A percentile compares a stretch with the other conserved stretches of the same genome.
Evolutionary conservation across 2,797 vertebrate genomes (phyloP).

Genomic region (Mycteria americana): DNA sequence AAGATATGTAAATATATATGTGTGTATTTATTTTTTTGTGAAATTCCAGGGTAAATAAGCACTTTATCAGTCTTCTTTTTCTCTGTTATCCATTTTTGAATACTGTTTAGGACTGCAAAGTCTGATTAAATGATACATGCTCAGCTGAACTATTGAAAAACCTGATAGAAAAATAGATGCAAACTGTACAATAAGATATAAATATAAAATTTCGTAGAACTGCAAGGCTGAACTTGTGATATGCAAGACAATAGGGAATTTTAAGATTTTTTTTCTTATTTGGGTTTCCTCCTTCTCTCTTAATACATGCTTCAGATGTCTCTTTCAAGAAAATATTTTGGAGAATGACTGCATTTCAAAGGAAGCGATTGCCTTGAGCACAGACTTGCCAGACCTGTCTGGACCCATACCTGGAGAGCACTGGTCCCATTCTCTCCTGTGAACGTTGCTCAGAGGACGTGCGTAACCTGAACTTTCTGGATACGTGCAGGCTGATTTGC

Average conservation of each 20-base stretch:
- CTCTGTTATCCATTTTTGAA: not conserved
- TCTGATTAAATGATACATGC: not conserved
- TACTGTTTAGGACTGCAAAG: not conserved
- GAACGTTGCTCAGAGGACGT: not conserved
- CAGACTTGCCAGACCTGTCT: conserved; percentile 35
- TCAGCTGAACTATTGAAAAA: not conserved
- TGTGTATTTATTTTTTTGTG: not conserved
- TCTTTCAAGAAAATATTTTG: conserved; percentile 4
- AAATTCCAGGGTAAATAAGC: not conserved
- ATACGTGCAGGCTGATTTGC: not conserved
- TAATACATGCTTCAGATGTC: not conserved
- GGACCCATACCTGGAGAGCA: not conserved
- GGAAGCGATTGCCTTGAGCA: conserved; percentile 32
- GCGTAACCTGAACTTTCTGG: not conserved
- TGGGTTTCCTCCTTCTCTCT: not conserved
- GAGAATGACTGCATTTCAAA: conserved; percentile 24
- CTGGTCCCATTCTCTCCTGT: not conserved
- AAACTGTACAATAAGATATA: not conserved
- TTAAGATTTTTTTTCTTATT: not conserved
- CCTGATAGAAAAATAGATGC: not conserved
- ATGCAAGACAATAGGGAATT: not conserved
- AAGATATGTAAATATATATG: not conserved
- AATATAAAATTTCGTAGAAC: not conserved
- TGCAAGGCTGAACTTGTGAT: not conserved
- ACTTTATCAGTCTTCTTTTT: not conserved